Evolutionary conservation across 2,797 vertebrate genomes (phyloP).

Genomic region (Pangasius krempfi): DNA sequence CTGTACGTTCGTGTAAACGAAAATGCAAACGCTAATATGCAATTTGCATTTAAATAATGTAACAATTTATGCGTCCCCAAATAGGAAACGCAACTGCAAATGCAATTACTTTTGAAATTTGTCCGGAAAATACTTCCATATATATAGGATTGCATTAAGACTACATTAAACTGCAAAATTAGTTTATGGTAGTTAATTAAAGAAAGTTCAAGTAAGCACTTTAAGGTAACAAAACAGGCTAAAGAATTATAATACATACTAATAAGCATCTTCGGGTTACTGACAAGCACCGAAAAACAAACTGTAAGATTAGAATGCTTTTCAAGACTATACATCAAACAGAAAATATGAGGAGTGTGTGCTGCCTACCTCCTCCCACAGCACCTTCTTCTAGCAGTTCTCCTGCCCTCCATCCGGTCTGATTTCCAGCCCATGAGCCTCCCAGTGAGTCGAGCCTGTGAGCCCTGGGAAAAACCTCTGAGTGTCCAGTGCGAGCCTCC

Average conservation of each 20-base stretch:
- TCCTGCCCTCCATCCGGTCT: slow-evolving; percentile 84
- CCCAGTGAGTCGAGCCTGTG: slow-evolving; percentile 78
- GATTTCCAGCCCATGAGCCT: slow-evolving; percentile 83
- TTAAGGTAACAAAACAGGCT: not conserved
- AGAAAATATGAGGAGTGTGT: not conserved
- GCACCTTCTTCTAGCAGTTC: slow-evolving; percentile 85
- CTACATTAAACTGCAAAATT: not conserved
- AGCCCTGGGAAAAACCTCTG: slow-evolving; percentile 70
- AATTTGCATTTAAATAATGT: too few species aligned
- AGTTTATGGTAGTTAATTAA: not conserved
- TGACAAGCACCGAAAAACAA: not conserved
- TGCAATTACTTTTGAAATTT: too few species aligned
- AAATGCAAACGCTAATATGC: too few species aligned
- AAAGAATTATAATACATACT: not conserved
- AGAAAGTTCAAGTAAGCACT: not conserved
- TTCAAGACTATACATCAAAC: not conserved
- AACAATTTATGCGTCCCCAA: too few species aligned
- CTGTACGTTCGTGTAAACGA: too few species aligned
- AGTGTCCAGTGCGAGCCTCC: slow-evolving; percentile 73
- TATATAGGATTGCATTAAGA: not conserved
- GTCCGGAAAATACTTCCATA: too few species aligned
- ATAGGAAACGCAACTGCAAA: too few species aligned
- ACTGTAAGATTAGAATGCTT: not conserved
- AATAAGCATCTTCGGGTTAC: not conserved
- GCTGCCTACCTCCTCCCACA: slow-evolving; percentile 83